Evolutionary conservation across 2,797 vertebrate genomes (phyloP), one percentile per base, ranked within the genome.

Genomic region (Peromyscus eremicus): DNA sequence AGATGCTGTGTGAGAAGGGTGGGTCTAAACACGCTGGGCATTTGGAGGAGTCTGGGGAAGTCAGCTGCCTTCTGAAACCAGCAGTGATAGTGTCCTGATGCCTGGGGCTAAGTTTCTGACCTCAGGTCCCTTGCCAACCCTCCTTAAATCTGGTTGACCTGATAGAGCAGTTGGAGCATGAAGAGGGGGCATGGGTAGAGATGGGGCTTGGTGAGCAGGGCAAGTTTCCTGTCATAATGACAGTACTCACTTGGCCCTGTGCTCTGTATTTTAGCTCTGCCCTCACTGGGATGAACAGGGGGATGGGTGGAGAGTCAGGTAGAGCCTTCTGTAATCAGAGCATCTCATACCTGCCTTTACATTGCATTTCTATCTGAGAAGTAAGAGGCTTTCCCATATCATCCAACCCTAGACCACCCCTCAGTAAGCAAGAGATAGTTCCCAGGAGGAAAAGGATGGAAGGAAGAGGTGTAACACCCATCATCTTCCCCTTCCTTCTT

Each of bases 1-100:
- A 88, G 96, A 94, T 79, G 92, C 70, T 73, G 64, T 57, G 37
- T 80, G 32, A 84, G 81, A 88, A 57, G 85, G 55, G n/a, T 0
- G 1, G 37, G 4, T 14, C 70, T 32, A 32, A 43, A 40, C 13
- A 40, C 0, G 23, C 37, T 57, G 37, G 84, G 77, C 64, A 46
- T 60, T 21, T 66, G 1, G 80, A 70, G 64, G 52, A 7, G 27
- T 75, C 46, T 9, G 2, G 16, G 49, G 52, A 23, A 88, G 60
- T n/a, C 73, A 43, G 87, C 62, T 68, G 71, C 66, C n/a, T 73
- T 52, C 55, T 62, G 16, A 55, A 27, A 27, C 6, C 23, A 29
- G 14, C 14, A 43, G 13, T 75, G 46, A 6, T 17, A 9, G 21
- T 3, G 17, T 2, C 40, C 19, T 19, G 13, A 1, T 13, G 2